Evolutionary conservation across 2,888 invertebrate species (phyloP).

Genomic region (Asteroscopus sphinx): DNA sequence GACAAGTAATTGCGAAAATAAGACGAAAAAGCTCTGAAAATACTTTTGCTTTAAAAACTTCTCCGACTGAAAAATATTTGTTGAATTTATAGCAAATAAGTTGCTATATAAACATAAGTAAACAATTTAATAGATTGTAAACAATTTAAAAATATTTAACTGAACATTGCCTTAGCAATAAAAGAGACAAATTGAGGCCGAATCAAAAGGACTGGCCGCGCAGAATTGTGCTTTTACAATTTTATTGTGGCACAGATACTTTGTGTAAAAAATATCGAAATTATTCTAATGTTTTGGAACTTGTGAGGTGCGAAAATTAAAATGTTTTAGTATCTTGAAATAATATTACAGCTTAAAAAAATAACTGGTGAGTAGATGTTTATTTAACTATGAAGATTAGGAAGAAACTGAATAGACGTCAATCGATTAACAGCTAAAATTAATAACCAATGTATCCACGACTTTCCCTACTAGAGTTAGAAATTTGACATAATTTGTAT

Average conservation of each 20-base stretch:
- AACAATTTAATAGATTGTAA: constrained; percentile 12
- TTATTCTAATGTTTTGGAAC: background rate
- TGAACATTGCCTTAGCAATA: constrained; percentile 15
- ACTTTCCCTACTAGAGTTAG: too few relatives aligned
- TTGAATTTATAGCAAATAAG: constrained; percentile 16
- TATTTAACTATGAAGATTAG: too few relatives aligned
- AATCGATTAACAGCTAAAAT: too few relatives aligned
- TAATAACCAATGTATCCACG: too few relatives aligned
- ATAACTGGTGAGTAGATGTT: too few relatives aligned
- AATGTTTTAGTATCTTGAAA: background rate
- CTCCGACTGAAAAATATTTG: constrained; percentile 17
- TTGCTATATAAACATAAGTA: constrained; percentile 2
- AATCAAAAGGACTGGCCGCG: constrained; percentile 6
- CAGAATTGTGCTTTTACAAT: constrained; percentile 2
- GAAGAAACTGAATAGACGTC: too few relatives aligned
- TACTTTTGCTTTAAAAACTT: constrained; percentile 17
- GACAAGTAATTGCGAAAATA: constrained; percentile 1
- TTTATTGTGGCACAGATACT: background rate
- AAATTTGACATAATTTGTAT: too few relatives aligned
- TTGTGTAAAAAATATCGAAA: constrained; percentile 1
- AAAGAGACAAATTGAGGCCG: constrained; percentile 17
- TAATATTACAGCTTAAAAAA: too few relatives aligned
- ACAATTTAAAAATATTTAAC: constrained; percentile 20
- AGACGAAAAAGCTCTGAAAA: constrained; percentile 13
- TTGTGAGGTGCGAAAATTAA: background rate